Percentiles rank a stretch among this genome's conserved stretches.
Evolutionary conservation across 2,113 vertebrate genomes (phyloP).

Genomic region (Tauraco erythrolophus): DNA sequence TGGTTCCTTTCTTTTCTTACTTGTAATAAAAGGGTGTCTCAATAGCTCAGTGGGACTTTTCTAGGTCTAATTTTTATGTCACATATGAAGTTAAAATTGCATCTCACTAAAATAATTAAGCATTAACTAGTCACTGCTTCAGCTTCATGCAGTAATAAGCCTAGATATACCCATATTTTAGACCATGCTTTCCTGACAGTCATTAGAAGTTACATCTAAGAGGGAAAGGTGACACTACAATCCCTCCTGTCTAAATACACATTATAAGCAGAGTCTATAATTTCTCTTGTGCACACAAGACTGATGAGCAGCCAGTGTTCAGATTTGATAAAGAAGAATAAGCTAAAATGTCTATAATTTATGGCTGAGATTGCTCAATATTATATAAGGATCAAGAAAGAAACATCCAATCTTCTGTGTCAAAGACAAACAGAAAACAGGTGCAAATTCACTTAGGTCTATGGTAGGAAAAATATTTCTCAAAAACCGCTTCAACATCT

Average conservation of each 20-base stretch:
- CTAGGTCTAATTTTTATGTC: background rate
- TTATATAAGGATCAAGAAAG: background rate
- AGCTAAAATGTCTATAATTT: background rate
- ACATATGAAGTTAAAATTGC: background rate
- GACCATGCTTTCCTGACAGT: background rate
- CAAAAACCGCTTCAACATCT: background rate
- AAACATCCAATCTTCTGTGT: background rate
- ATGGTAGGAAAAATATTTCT: background rate
- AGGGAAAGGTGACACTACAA: background rate
- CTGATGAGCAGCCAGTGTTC: background rate
- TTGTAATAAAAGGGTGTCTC: background rate
- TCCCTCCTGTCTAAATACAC: background rate
- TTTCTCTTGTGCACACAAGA: background rate
- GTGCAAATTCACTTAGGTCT: fast-evolving
- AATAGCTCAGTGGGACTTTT: background rate
- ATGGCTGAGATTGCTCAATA: background rate
- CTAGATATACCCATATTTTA: background rate
- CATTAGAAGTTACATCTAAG: background rate
- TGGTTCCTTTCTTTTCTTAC: slow-evolving; percentile 2
- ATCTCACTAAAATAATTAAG: background rate
- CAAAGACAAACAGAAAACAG: background rate
- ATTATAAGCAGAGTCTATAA: background rate
- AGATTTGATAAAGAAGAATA: background rate
- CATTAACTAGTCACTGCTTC: background rate
- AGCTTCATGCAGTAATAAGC: background rate